Evolutionary conservation across 2,888 invertebrate genomes (phyloP).

Genomic region (Mythimna vitellina): DNA sequence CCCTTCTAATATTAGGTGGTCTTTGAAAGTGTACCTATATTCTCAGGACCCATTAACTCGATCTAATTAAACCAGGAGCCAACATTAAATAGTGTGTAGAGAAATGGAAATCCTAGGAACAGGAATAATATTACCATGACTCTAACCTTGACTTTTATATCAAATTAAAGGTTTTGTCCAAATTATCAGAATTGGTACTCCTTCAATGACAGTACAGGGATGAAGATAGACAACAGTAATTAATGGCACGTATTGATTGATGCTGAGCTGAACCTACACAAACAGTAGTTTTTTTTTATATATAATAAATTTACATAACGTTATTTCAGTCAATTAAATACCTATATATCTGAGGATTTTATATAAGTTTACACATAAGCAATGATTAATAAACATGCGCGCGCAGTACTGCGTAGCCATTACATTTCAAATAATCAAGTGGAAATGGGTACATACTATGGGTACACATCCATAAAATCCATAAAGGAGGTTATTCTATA

Average conservation of each 20-base stretch:
- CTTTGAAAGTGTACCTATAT: too few relatives aligned
- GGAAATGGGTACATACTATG: neutral
- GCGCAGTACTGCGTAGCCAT: slow-evolving; percentile 28
- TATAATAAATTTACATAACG: neutral
- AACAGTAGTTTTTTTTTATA: neutral
- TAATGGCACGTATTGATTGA: slow-evolving; percentile 12
- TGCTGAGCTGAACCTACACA: neutral
- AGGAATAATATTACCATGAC: neutral
- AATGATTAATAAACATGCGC: slow-evolving; percentile 36
- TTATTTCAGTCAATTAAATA: neutral
- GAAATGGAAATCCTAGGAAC: neutral
- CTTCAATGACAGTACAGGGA: neutral
- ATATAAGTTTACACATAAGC: neutral
- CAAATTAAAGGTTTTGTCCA: neutral
- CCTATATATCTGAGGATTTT: neutral
- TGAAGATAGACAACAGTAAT: neutral
- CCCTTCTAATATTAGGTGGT: neutral
- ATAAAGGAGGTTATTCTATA: slow-evolving; percentile 45
- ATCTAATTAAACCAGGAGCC: neutral
- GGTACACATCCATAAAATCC: slow-evolving; percentile 41
- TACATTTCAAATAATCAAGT: slow-evolving; percentile 19
- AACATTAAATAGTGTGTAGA: neutral
- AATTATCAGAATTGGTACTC: neutral
- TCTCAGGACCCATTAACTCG: neutral
- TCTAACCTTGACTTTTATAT: neutral